Conservation (phyloP, 2,797 vertebrate genomes). For the Cryptoblepharus egeriae region DNA sequence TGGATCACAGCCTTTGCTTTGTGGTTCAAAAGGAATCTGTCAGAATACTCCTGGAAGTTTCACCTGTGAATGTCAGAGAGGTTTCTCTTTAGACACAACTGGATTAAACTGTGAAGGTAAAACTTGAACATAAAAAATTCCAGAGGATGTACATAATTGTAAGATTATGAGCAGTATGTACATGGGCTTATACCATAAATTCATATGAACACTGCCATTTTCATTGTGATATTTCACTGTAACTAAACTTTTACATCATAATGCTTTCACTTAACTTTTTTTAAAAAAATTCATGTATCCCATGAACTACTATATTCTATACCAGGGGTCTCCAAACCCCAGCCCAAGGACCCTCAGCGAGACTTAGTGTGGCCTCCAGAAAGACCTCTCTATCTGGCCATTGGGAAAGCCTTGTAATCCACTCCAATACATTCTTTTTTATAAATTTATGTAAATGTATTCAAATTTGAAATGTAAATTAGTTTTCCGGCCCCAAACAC, state of each 20-base stretch:
- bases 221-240: neutral
- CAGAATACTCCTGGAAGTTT: constrained; percentile 88
- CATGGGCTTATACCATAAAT: neutral
- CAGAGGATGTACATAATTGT: neutral
- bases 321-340: too few species aligned
- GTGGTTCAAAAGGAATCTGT: constrained; percentile 83
- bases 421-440: too few species aligned
- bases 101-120: constrained; percentile 86
- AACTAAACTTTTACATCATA: neutral
- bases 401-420: too few species aligned
- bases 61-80: constrained; percentile 84
- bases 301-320: neutral
- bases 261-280: neutral
- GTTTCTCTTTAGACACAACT: constrained; percentile 82
- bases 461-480: too few species aligned
- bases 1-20: constrained; percentile 78
- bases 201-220: neutral
- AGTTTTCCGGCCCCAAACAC: too few species aligned
- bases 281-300: neutral
- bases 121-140: neutral
- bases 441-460: too few species aligned
- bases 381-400: too few species aligned
- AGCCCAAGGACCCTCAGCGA: too few species aligned
- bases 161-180: neutral
- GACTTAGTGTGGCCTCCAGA: too few species aligned